Evolutionary conservation across 2,797 vertebrate genomes (phyloP).

Genomic region (Argentina silus): DNA sequence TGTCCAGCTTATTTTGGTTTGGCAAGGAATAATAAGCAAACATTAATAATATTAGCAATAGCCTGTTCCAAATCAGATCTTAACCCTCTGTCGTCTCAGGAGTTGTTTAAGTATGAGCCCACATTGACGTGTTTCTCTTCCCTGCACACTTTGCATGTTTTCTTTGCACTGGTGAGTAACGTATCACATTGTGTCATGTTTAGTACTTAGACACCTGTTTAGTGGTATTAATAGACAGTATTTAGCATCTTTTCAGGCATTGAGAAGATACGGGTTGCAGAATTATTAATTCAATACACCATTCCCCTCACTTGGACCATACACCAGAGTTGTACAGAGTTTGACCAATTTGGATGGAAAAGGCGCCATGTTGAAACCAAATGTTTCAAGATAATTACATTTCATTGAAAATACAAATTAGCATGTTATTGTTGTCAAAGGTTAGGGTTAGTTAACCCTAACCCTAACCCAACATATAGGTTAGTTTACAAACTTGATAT

Average conservation of each 20-base stretch:
- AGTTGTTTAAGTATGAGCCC: background rate
- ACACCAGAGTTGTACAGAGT: too few species aligned
- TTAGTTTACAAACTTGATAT: too few species aligned
- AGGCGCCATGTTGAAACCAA: too few species aligned
- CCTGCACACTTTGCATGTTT: slow-evolving; percentile 3
- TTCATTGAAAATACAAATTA: too few species aligned
- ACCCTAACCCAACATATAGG: too few species aligned
- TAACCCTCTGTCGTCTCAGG: background rate
- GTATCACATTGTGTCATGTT: background rate
- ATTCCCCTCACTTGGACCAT: too few species aligned
- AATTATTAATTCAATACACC: too few species aligned
- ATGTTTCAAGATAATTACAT: too few species aligned
- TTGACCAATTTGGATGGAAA: too few species aligned
- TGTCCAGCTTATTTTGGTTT: background rate
- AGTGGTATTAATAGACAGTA: background rate
- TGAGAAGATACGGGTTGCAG: background rate
- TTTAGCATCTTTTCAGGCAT: background rate
- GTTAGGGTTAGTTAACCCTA: too few species aligned
- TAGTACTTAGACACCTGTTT: background rate
- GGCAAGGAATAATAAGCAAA: background rate
- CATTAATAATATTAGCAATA: background rate
- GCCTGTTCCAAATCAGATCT: background rate
- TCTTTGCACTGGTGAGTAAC: slow-evolving; percentile 5
- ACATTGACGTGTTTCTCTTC: slow-evolving; percentile 22
- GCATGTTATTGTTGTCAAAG: too few species aligned